These are phyloP conservation scores for Apis cerana DNA, from an alignment of 1,140 invertebrate genomes.

Conservation along the genomic window DNA sequence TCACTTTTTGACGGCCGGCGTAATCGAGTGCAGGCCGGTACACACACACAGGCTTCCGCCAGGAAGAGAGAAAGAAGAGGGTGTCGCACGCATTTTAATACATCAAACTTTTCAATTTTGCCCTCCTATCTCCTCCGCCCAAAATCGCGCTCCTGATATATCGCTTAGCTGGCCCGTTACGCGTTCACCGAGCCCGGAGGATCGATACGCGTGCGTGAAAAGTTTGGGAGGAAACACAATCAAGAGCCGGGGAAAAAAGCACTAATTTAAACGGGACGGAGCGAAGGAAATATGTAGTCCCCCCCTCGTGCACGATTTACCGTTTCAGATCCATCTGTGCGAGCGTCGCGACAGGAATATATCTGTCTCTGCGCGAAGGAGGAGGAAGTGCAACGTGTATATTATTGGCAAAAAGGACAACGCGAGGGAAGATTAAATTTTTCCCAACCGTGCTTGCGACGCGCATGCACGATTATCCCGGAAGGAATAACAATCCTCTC, in stretches of 20 bases:
- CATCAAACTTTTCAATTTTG: conserved; percentile 75
- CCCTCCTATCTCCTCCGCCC: conserved; percentile 51
- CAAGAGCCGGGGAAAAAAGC: conserved; percentile 69
- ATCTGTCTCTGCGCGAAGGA: not conserved
- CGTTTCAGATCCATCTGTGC: conserved; percentile 42
- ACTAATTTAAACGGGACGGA: conserved; percentile 78
- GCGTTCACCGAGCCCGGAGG: conserved; percentile 61
- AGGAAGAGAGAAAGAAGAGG: no score
- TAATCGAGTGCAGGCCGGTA: conserved; percentile 34
- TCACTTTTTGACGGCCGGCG: conserved; percentile 26
- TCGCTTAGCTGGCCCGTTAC: conserved; percentile 73
- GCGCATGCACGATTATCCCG: no score
- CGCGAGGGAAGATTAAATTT: conserved; percentile 70
- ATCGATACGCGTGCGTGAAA: conserved; percentile 50
- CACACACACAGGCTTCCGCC: no score
- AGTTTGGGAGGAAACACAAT: conserved; percentile 63
- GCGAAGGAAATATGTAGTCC: conserved; percentile 78
- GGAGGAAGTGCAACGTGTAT: not conserved
- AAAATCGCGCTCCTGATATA: conserved; percentile 72
- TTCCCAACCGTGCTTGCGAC: no score
- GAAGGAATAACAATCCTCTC: no score
- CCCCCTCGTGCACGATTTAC: conserved; percentile 77
- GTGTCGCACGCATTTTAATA: conserved; percentile 68
- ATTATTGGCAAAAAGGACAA: conserved; percentile 72
- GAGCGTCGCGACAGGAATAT: conserved; percentile 10